These are phyloP conservation scores for Gila orcuttii DNA, from an alignment of 2,113 vertebrate species.

Conservation along the genomic window DNA sequence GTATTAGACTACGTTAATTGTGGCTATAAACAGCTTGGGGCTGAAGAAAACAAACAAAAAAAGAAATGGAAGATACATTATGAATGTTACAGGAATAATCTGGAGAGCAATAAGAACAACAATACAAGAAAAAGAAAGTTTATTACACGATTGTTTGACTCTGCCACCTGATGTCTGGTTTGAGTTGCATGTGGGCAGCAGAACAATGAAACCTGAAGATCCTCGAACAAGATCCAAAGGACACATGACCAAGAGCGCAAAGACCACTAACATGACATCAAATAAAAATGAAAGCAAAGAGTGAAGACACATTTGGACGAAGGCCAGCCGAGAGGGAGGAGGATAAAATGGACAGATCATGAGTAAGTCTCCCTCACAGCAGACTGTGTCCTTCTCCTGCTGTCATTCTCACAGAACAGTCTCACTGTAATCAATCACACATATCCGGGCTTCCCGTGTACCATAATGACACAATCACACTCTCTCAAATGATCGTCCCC, in stretches of 20 bases:
- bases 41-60: constrained; percentile 83
- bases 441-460: constrained; percentile 26
- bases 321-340: constrained; percentile 60
- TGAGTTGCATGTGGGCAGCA: constrained; percentile 74
- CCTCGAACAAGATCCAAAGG: constrained; percentile 36
- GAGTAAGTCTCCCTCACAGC: constrained; percentile 36
- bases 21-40: constrained; percentile 93
- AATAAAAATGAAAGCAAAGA: constrained; percentile 47
- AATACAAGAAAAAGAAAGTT: constrained; percentile 33
- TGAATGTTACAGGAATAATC: constrained; percentile 70
- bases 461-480: constrained; percentile 42
- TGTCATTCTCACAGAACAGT: constrained; percentile 17
- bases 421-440: constrained; percentile 18
- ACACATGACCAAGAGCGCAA: constrained; percentile 25
- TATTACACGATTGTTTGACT: constrained; percentile 84
- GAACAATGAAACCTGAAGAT: constrained; percentile 18
- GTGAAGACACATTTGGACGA: constrained; percentile 54
- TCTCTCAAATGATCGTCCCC: constrained; percentile 50
- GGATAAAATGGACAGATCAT: constrained; percentile 50
- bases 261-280: constrained; percentile 59
- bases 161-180: constrained; percentile 82
- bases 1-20: constrained; percentile 93
- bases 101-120: constrained; percentile 54
- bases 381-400: constrained; percentile 22
- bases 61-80: constrained; percentile 75